Evolutionary conservation across 2,113 vertebrate genomes (phyloP), one percentile per base, ranked within the genome.

Genomic region (Hippocampus comes): DNA sequence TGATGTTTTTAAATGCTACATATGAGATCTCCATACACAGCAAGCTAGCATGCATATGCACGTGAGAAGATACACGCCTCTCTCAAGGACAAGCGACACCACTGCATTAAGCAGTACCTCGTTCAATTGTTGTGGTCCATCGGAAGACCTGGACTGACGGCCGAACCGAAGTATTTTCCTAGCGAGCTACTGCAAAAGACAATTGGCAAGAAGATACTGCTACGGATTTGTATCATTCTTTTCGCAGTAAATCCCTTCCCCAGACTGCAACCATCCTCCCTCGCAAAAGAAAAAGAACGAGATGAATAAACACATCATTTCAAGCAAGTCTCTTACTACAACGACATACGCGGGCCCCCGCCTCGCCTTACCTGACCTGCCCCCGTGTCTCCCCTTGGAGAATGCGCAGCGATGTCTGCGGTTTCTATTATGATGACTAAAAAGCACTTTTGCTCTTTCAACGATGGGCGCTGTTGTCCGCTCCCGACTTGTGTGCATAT

Each of bases 391-490:
- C 73, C 0, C 74, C 0, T 20, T 82, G 11, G 69, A 80, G 84
- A 86, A 80, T 85, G 23, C 83, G 83, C 87, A 73, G 69, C 53
- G 84, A 84, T 68, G 78, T 63, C 87, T 87, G 86, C 41, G 80
- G 86, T 90, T 89, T 92, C 87, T 89, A 84, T 86, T 71, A 75
- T 86, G 91, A 84, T 83, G 77, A 78, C 81, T 83, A 71, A 89
- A 88, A 82, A 82, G 87, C 78, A 79, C 84, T 85, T 88, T 82
- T 88, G 79, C 76, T 12, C 27, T 70, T 83, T 86, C 78, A 87
- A 77, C 87, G 81, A 87, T 73, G 78, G 71, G 72, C 79, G 74
- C 30, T 65, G 63, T 76, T 7, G 85, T 80, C 86, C 56, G 76
- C 81, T 71, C 70, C 77, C 64, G 63, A 46, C 18, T 14, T 67